Evolutionary conservation across 2,888 invertebrate species (phyloP).

Genomic region (Resseliella maxima): DNA sequence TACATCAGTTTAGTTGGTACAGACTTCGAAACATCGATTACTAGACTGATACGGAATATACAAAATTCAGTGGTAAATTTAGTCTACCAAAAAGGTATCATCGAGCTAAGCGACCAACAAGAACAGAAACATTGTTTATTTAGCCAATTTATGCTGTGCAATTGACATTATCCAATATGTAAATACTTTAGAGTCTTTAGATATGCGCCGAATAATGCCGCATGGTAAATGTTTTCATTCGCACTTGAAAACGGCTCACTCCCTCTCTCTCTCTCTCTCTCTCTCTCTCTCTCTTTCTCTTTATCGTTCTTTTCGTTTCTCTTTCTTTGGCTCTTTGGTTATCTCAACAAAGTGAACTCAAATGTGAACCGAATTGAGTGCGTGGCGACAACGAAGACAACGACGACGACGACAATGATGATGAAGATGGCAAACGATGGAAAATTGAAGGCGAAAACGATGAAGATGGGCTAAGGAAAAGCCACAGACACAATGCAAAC

Average conservation of each 20-base stretch:
- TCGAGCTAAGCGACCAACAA: background rate
- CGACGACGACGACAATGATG: slow-evolving; percentile 12
- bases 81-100: background rate
- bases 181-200: slow-evolving; percentile 49
- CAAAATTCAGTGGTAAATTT: background rate
- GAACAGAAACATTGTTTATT: background rate
- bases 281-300: too few species aligned
- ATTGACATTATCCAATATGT: slow-evolving; percentile 54
- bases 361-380: too few species aligned
- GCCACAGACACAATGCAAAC: slow-evolving; percentile 41
- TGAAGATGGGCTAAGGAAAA: slow-evolving; percentile 42
- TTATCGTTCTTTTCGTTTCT: too few species aligned
- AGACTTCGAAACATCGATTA: background rate
- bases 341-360: too few species aligned
- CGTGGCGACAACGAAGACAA: background rate
- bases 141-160: slow-evolving; percentile 29
- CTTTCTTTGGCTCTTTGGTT: too few species aligned
- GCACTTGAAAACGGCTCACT: background rate
- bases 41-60: background rate
- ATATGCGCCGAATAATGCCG: slow-evolving; percentile 37
- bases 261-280: background rate
- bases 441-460: slow-evolving; percentile 47
- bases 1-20: background rate
- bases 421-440: background rate
- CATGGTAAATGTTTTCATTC: slow-evolving; percentile 52